Evolutionary conservation across 1,140 invertebrate species (phyloP), one percentile per base, ranked within the genome.

Genomic region (Zelostemma sp.): DNA sequence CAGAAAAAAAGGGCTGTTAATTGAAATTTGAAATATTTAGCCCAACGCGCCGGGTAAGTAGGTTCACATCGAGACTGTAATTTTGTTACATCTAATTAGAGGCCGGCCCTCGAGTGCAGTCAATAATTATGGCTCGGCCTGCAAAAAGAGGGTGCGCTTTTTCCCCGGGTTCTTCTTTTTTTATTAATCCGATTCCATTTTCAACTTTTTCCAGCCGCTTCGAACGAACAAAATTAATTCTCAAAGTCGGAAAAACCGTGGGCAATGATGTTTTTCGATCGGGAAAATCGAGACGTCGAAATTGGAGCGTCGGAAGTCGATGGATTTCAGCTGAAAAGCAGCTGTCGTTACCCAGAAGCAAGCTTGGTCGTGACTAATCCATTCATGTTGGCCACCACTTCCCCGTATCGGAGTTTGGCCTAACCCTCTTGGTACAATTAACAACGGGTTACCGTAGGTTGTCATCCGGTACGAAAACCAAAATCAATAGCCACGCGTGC

Each of bases 281-380:
- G 21, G 21, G 8, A 25, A 25, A 25, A 25, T 25, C 8, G n/a
- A 25, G 21, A 3, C 3, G 8, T 4, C 21, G 8, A 25, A 25
- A 25, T 25, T 4, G 21, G 8, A 4, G 3, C 21, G 8, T 4
- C 21, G 21, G 8, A 8, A 4, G 8, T 25, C 21, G 8, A 25
- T 25, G 21, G 21, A 25, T 25, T 25, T 8, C 8, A 25, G 3
- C 21, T 74, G 70, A 56, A 69, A 70, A 79, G 79, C 81, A 82
- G 79, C 81, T 83, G 80, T 82, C 78, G 80, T 25, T 82, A 79
- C 79, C 79, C 80, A 81, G 75, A 74, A 70, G 72, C 73, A 63
- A 79, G 75, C 78, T 79, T 72, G 75, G 73, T 75, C 80, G 76
- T 83, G 81, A 83, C 80, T 83, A 83, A 81, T 80, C 80, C 69